Evolutionary conservation across 2,888 invertebrate species (phyloP).

Genomic region (Congeria kusceri): DNA sequence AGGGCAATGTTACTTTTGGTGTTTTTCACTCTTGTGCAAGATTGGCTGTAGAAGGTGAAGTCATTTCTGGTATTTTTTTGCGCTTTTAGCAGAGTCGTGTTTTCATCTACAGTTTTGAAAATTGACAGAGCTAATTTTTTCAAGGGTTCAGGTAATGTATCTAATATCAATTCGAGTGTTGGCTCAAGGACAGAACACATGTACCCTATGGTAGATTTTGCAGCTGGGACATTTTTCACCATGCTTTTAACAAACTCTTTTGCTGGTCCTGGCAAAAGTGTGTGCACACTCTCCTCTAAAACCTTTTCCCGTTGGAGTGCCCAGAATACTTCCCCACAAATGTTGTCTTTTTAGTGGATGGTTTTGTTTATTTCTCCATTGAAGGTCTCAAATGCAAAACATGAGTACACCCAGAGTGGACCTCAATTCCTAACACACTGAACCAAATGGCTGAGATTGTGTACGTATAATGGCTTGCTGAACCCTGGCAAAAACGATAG

Average conservation of each 20-base stretch:
- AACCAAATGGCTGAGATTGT: constrained; percentile 38
- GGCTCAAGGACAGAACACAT: constrained; percentile 22
- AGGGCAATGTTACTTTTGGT: constrained; percentile 19
- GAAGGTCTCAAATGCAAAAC: constrained; percentile 51
- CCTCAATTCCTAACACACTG: constrained; percentile 46
- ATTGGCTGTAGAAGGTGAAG: constrained; percentile 19
- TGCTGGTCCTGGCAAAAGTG: background rate
- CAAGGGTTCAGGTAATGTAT: constrained; percentile 10
- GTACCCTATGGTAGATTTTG: constrained; percentile 6
- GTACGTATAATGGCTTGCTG: constrained; percentile 11
- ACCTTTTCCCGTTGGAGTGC: constrained; percentile 13
- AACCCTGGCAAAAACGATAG: constrained; percentile 14
- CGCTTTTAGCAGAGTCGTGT: background rate
- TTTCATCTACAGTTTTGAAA: constrained; percentile 4
- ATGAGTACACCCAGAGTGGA: constrained; percentile 54
- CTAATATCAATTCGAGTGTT: background rate
- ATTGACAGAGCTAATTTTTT: background rate
- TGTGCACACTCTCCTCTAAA: constrained; percentile 20
- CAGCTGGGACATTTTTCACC: constrained; percentile 7
- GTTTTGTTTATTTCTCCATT: constrained; percentile 36
- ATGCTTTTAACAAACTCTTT: constrained; percentile 14
- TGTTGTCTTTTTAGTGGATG: constrained; percentile 21
- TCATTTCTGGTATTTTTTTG: constrained; percentile 20
- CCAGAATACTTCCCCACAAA: constrained; percentile 19
- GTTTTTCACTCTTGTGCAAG: constrained; percentile 12